Conservation (phyloP, 2,797 vertebrate species). For the Salmo trutta region DNA sequence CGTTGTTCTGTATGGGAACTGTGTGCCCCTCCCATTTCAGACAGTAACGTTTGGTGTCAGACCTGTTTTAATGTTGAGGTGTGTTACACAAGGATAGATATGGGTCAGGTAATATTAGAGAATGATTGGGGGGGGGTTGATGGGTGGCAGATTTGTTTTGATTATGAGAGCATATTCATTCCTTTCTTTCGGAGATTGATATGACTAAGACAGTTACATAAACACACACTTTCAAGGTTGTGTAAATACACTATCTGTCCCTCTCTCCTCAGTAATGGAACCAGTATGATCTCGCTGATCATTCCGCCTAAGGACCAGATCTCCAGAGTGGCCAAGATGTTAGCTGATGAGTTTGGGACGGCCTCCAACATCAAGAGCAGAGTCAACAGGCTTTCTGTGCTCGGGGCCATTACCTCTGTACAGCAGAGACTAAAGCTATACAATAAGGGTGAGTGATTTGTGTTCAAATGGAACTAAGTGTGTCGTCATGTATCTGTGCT, state of each 20-base stretch:
- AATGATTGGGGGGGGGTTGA: background rate
- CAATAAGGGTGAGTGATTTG: constrained; percentile 89
- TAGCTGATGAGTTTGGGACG: constrained; percentile 98
- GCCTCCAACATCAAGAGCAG: constrained; percentile 99
- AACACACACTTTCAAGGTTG: background rate
- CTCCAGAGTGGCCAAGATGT: constrained; percentile 99
- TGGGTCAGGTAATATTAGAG: background rate
- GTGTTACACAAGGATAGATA: background rate
- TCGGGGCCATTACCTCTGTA: constrained; percentile 99
- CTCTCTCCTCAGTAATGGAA: constrained; percentile 87
- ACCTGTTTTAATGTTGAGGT: background rate
- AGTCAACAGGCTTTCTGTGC: constrained; percentile 98
- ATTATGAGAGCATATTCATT: background rate
- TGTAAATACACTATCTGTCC: constrained; percentile 8
- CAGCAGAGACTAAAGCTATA: constrained; percentile 99
- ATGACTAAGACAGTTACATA: background rate
- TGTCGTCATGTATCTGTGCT: too few relatives aligned
- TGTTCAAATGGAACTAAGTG: too few relatives aligned
- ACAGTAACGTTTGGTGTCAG: constrained; percentile 25
- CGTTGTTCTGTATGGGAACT: constrained; percentile 16
- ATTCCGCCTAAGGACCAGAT: constrained; percentile 99
- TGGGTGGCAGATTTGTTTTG: background rate
- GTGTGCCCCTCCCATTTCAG: constrained; percentile 16
- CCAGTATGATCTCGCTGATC: constrained; percentile 99
- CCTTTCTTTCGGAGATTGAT: background rate